Percentiles rank a stretch among this genome's conserved stretches.
Evolutionary conservation across 2,113 vertebrate species (phyloP).

Genomic region (Chaenocephalus aceratus): DNA sequence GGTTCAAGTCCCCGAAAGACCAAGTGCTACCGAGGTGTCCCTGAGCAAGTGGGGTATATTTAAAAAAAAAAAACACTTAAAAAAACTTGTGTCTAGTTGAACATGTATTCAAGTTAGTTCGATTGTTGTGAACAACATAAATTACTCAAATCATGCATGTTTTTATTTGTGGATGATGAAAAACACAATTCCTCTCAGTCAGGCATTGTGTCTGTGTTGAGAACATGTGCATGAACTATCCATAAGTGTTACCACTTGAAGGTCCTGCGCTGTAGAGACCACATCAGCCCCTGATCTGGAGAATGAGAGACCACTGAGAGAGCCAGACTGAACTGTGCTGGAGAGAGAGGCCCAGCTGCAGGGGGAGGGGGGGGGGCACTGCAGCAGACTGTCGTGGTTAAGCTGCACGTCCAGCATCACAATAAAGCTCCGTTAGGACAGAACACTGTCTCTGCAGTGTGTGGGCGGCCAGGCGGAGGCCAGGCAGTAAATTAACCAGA

Average conservation of each 20-base stretch:
- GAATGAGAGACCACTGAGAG: too few relatives aligned
- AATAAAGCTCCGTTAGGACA: constrained; percentile 59
- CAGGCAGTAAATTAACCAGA: constrained; percentile 63
- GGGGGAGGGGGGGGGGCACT: constrained; percentile 14
- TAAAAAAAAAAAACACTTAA: too few relatives aligned
- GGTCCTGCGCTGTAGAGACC: too few relatives aligned
- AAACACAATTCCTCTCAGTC: too few relatives aligned
- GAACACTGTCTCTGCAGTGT: constrained; percentile 61
- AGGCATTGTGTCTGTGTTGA: not conserved
- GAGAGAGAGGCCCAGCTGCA: too few relatives aligned
- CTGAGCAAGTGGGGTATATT: too few relatives aligned
- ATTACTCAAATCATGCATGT: not conserved
- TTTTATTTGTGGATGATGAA: too few relatives aligned
- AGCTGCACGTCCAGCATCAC: constrained; percentile 62
- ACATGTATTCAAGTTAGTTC: not conserved
- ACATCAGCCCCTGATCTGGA: too few relatives aligned
- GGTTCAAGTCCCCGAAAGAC: too few relatives aligned
- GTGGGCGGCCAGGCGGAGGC: constrained; percentile 38
- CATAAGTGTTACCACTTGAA: too few relatives aligned
- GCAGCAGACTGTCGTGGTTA: constrained; percentile 49
- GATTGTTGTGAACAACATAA: not conserved
- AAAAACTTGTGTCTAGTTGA: not conserved
- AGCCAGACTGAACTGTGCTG: too few relatives aligned
- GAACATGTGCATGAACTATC: not conserved
- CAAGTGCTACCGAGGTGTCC: too few relatives aligned